phyloP scores from a whole-genome alignment of 2,113 vertebrate species.

The Anhinga rufa region DNA sequence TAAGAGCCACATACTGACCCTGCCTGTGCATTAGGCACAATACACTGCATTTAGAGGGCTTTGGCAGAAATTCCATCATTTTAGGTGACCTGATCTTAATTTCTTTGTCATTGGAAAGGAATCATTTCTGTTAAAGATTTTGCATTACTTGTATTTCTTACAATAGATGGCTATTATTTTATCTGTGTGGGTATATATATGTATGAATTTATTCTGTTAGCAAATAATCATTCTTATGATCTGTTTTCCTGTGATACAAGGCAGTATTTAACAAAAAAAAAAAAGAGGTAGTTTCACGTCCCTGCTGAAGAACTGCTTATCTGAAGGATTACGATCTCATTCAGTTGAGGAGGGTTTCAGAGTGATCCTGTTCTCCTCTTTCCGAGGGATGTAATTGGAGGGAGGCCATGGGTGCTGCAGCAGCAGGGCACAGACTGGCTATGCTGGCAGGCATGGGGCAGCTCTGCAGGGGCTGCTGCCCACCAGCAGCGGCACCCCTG shows the following conservation, averaged over 20 bases:
- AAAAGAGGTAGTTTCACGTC: not conserved
- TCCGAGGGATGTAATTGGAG: not conserved
- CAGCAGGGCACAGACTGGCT: not conserved
- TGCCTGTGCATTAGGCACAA: not conserved
- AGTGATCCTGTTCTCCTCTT: not conserved
- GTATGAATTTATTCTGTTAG: too few relatives aligned
- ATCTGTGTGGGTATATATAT: not conserved
- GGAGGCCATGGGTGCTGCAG: not conserved
- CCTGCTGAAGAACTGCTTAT: not conserved
- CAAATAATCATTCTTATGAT: not conserved
- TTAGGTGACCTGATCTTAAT: not conserved
- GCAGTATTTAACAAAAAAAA: not conserved
- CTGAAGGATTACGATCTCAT: not conserved
- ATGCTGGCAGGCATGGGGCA: not conserved
- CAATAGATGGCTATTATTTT: not conserved
- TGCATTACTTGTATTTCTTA: not conserved
- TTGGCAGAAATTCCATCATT: not conserved
- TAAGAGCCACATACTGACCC: not conserved
- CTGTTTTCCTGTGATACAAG: not conserved
- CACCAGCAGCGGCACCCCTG: not conserved
- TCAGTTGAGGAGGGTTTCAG: too few relatives aligned
- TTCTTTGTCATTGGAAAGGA: not conserved
- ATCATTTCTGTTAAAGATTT: not conserved
- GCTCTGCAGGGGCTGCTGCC: not conserved
- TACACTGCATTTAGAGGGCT: not conserved